Percentiles rank a stretch among this genome's conserved stretches.
phyloP scores from a whole-genome alignment of 2,113 vertebrate species.

The Plecturocebus donacophilus region DNA sequence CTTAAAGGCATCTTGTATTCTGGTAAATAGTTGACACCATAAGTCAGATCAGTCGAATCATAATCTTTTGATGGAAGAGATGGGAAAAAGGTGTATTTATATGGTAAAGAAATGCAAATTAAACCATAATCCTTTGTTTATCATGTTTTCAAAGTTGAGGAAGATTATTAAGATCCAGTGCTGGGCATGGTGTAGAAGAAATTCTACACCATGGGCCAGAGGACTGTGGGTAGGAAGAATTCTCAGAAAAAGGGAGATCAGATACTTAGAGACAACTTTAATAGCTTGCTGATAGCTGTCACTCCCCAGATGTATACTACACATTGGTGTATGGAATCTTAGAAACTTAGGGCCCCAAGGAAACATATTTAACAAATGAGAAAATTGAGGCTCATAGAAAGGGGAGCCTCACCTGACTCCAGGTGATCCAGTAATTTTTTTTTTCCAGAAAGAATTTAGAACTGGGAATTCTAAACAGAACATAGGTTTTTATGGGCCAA shows the following conservation, averaged over 20 bases:
- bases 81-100: neutral
- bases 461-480: constrained; percentile 3
- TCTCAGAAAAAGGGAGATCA: neutral
- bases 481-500: neutral
- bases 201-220: neutral
- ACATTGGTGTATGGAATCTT: neutral
- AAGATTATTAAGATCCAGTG: neutral
- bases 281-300: neutral
- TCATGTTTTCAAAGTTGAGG: constrained; percentile 16
- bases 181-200: neutral
- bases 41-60: constrained; percentile 26
- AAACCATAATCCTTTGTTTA: constrained; percentile 37
- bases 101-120: constrained; percentile 2
- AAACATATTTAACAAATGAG: constrained; percentile 14
- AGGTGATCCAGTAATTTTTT: neutral
- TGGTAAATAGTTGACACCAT: constrained; percentile 58
- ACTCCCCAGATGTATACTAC: neutral
- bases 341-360: neutral
- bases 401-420: neutral
- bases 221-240: neutral
- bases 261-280: neutral
- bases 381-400: neutral
- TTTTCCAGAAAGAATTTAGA: constrained; percentile 10
- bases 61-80: constrained; percentile 29
- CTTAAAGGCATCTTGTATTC: constrained; percentile 56